Conservation (phyloP, 2,113 vertebrate genomes). For the Tyto alba region DNA sequence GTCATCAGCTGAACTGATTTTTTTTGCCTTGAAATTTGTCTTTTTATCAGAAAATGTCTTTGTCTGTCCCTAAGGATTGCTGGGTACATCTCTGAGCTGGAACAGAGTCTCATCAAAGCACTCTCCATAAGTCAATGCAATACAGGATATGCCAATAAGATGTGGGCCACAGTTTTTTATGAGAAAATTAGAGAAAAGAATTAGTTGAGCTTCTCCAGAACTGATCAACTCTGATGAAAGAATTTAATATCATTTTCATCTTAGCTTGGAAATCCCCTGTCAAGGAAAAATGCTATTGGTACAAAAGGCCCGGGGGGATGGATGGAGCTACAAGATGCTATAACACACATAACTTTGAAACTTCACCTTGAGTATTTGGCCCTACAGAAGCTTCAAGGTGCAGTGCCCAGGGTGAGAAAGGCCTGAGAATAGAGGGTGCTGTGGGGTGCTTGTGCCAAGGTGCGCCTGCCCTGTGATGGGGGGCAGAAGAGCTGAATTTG, state of each 20-base stretch:
- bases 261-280: not conserved
- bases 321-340: not conserved
- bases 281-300: not conserved
- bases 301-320: not conserved
- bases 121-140: not conserved
- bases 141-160: not conserved
- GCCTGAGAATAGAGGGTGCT: not conserved
- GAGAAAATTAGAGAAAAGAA: not conserved
- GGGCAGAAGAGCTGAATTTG: not conserved
- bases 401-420: not conserved
- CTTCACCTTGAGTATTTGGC: not conserved
- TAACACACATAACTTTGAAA: not conserved
- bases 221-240: not conserved
- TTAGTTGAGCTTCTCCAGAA: not conserved
- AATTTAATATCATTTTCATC: not conserved
- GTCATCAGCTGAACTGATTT: not conserved
- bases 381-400: not conserved
- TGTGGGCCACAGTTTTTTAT: not conserved
- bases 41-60: not conserved
- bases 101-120: not conserved
- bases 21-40: not conserved
- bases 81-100: not conserved
- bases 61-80: not conserved
- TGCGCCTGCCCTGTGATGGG: not conserved
- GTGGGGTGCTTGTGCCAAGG: not conserved